These are phyloP conservation scores for Zaprionus taronus DNA, from an alignment of 1,140 invertebrate genomes.

Conservation along the genomic window DNA sequence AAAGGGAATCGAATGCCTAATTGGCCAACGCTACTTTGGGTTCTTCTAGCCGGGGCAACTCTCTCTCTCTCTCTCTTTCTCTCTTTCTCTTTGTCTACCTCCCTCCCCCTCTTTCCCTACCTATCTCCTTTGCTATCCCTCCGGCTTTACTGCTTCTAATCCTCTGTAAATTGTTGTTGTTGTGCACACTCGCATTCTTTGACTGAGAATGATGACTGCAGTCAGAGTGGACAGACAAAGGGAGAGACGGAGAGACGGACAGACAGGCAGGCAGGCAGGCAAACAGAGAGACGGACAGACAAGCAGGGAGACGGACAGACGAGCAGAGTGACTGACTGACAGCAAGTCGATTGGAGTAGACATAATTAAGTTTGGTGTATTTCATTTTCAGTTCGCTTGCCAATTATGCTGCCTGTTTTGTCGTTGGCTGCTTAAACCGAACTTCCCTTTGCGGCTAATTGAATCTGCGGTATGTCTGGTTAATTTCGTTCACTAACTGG, in stretches of 20 bases:
- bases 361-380: conserved; percentile 55
- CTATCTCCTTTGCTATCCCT: conserved; percentile 7
- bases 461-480: conserved; percentile 32
- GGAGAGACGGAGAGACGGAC: neutral
- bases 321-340: neutral
- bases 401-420: conserved; percentile 45
- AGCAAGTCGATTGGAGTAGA: conserved; percentile 7
- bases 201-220: conserved; percentile 11
- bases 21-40: conserved; percentile 21
- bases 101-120: neutral
- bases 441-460: conserved; percentile 36
- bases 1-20: conserved; percentile 33
- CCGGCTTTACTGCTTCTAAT: conserved; percentile 29
- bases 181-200: conserved; percentile 15
- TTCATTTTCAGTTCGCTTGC: conserved; percentile 52
- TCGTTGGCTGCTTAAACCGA: conserved; percentile 31
- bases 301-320: neutral
- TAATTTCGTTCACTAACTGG: neutral
- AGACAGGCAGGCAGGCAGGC: conserved; percentile 4
- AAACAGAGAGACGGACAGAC: neutral
- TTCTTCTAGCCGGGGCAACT: neutral
- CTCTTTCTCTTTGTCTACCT: neutral
- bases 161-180: conserved; percentile 32
- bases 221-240: neutral
- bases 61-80: neutral